phyloP scores from a whole-genome alignment of 1,140 invertebrate genomes.

The Hycleus cichorii region DNA sequence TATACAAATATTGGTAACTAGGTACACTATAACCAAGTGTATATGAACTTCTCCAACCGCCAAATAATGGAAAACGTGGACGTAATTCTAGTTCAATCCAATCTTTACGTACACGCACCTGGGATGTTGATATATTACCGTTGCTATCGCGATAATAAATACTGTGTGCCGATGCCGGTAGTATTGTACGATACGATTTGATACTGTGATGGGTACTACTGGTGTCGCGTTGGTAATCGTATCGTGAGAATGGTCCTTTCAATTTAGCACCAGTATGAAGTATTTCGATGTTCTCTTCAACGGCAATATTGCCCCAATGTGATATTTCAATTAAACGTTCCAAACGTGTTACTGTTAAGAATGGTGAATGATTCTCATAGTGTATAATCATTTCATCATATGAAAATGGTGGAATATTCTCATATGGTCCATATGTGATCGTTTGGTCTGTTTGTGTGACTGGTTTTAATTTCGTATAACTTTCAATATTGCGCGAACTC shows the following conservation, averaged over 20 bases:
- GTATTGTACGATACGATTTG: constrained; percentile 84
- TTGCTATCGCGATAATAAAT: constrained; percentile 73
- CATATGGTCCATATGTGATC: constrained; percentile 83
- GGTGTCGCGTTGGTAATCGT: constrained; percentile 90
- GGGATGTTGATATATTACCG: constrained; percentile 98
- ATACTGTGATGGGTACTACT: constrained; percentile 79
- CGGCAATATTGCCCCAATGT: constrained; percentile 98
- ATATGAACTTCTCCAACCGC: constrained; percentile 98
- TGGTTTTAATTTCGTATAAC: constrained; percentile 81
- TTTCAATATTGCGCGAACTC: constrained; percentile 60
- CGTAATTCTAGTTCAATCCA: constrained; percentile 90
- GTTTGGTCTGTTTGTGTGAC: constrained; percentile 67
- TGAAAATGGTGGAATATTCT: constrained; percentile 51
- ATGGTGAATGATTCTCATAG: constrained; percentile 95
- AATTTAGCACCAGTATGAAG: constrained; percentile 86
- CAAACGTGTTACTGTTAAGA: constrained; percentile 80
- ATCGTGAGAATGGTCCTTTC: constrained; percentile 91
- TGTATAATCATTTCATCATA: constrained; percentile 69
- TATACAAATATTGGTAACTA: constrained; percentile 90
- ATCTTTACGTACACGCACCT: constrained; percentile 79
- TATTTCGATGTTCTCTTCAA: constrained; percentile 91
- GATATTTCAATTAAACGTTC: constrained; percentile 91
- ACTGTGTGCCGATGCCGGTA: constrained; percentile 69
- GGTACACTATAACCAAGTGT: constrained; percentile 92
- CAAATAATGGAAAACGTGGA: constrained; percentile 95